Conservation (phyloP, 2,113 vertebrate species). For the Sarotherodon lohbergeri region DNA sequence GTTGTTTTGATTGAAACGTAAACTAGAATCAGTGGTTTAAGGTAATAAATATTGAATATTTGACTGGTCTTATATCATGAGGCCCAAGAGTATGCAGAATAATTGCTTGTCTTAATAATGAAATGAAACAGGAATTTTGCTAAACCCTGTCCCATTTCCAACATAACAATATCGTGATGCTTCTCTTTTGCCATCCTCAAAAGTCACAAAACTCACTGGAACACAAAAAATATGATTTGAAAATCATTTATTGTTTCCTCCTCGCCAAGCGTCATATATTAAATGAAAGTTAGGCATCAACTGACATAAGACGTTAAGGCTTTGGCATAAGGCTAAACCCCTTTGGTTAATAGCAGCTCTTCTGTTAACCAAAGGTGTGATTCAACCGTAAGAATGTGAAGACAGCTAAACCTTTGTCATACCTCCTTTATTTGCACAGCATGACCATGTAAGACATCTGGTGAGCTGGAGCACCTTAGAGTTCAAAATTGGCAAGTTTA, state of each 20-base stretch:
- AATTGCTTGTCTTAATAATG: background rate
- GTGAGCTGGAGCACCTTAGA: background rate
- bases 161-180: background rate
- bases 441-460: background rate
- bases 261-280: background rate
- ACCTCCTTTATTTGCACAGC: background rate
- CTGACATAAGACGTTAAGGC: background rate
- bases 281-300: background rate
- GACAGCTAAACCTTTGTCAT: background rate
- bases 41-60: background rate
- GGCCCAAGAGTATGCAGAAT: background rate
- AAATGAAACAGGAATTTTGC: background rate
- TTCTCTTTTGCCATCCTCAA: background rate
- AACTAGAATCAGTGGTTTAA: background rate
- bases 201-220: background rate
- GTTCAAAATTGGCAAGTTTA: background rate
- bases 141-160: accelerated
- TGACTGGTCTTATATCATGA: background rate
- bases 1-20: background rate
- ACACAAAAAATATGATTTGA: background rate
- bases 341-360: background rate
- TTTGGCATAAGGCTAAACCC: background rate
- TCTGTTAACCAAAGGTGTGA: background rate
- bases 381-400: background rate
- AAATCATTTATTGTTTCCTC: background rate